These are phyloP conservation scores for Heterohyrax brucei DNA, from an alignment of 2,797 vertebrate species.

Conservation along the genomic window DNA sequence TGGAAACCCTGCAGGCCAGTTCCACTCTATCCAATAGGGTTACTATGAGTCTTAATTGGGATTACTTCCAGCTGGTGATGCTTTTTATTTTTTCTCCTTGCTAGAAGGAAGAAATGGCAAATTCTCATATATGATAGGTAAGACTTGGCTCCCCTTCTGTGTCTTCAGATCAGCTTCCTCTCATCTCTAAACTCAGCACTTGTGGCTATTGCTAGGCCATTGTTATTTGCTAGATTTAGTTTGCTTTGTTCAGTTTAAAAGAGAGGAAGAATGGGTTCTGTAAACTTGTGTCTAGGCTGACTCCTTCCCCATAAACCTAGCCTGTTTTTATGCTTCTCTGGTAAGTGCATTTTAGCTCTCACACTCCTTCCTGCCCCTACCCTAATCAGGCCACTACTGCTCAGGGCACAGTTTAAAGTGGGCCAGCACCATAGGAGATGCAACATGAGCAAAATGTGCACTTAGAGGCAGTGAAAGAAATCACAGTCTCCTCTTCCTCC, in stretches of 20 bases:
- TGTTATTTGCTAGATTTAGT: conserved; percentile 27
- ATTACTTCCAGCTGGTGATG: neutral
- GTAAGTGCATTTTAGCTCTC: conserved; percentile 57
- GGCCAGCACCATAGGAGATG: conserved; percentile 74
- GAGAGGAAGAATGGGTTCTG: neutral
- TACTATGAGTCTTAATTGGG: neutral
- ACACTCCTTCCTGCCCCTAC: neutral
- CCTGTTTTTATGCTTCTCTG: conserved; percentile 11
- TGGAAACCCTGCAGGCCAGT: too few relatives aligned
- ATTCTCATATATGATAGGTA: neutral
- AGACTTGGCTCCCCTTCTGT: neutral
- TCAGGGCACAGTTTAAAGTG: conserved; percentile 78
- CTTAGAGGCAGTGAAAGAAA: conserved; percentile 15
- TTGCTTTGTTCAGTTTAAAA: neutral
- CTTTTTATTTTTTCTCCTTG: neutral
- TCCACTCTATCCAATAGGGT: too few relatives aligned
- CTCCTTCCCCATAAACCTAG: conserved; percentile 61
- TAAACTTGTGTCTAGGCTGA: neutral
- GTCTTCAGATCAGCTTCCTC: conserved; percentile 32
- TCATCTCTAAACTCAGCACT: neutral
- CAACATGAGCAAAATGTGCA: conserved; percentile 63
- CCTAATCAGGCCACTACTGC: conserved; percentile 62
- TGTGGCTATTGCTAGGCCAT: neutral
- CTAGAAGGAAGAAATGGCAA: neutral
- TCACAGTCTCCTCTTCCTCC: neutral